Percentiles rank a stretch among this genome's conserved stretches.
These are phyloP conservation scores for Amblyjoppa fuscipennis DNA, from an alignment of 2,888 invertebrate species.

Conservation along the genomic window DNA sequence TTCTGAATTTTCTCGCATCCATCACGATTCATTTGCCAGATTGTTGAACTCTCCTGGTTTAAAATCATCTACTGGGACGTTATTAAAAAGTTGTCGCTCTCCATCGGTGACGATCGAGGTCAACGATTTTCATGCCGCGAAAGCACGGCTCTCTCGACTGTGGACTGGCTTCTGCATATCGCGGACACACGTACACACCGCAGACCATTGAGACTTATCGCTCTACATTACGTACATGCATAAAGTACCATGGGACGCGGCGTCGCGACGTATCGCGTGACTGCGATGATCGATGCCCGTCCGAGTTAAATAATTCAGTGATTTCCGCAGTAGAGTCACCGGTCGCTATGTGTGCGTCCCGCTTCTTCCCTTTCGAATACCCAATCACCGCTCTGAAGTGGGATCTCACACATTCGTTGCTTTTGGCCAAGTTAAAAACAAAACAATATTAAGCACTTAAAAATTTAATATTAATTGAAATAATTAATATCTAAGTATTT, in stretches of 20 bases:
- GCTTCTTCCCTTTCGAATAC: constrained; percentile 13
- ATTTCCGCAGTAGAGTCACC: constrained; percentile 75
- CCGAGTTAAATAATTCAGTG: constrained; percentile 80
- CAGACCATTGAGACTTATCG: constrained; percentile 34
- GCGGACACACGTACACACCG: constrained; percentile 26
- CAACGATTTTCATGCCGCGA: constrained; percentile 70
- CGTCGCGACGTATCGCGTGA: constrained; percentile 77
- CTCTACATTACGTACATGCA: constrained; percentile 18
- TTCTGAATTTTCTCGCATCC: constrained; percentile 51
- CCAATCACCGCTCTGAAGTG: constrained; percentile 1
- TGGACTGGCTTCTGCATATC: constrained; percentile 52
- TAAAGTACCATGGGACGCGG: constrained; percentile 30
- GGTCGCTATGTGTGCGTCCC: constrained; percentile 41
- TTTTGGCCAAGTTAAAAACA: background rate
- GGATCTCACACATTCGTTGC: background rate
- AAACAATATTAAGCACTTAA: too few species aligned
- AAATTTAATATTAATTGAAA: too few species aligned
- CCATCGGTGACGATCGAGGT: constrained; percentile 70
- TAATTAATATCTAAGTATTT: too few species aligned
- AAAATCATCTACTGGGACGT: constrained; percentile 48
- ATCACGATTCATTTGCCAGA: constrained; percentile 50
- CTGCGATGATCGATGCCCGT: constrained; percentile 78
- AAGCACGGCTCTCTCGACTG: constrained; percentile 50
- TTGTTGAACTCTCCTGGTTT: constrained; percentile 12
- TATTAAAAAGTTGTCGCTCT: constrained; percentile 59